Conservation (phyloP, 2,888 invertebrate species). For the Tridacna gigas region DNA sequence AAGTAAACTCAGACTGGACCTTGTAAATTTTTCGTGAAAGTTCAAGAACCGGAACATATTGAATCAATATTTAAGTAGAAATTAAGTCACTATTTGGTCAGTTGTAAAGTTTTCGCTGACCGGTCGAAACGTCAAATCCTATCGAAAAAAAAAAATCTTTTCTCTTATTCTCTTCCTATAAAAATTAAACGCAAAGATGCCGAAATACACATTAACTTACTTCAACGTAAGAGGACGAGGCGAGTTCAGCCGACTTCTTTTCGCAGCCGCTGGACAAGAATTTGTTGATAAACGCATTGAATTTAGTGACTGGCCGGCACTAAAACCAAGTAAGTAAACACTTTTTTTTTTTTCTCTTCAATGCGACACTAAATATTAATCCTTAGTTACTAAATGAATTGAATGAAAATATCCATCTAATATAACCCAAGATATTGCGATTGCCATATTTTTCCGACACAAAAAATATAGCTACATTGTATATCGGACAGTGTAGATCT, state of each 20-base stretch:
- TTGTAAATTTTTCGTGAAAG: too few relatives aligned
- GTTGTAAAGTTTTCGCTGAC: neutral
- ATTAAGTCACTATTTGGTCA: neutral
- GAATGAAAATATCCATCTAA: too few relatives aligned
- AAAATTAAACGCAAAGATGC: too few relatives aligned
- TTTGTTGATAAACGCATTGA: slow-evolving; percentile 23
- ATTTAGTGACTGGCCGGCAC: slow-evolving; percentile 20
- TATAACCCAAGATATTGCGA: too few relatives aligned
- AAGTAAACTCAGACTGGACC: too few relatives aligned
- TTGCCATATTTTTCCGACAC: too few relatives aligned
- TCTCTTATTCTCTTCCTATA: too few relatives aligned
- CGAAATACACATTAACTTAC: slow-evolving; percentile 29
- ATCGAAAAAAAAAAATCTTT: neutral
- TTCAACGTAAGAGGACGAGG: slow-evolving; percentile 13
- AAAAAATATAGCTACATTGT: too few relatives aligned
- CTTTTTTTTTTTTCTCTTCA: neutral
- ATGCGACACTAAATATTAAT: too few relatives aligned
- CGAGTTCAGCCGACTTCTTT: slow-evolving; percentile 5
- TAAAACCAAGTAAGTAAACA: slow-evolving; percentile 25
- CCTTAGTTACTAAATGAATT: too few relatives aligned
- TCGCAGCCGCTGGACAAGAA: slow-evolving; percentile 21
- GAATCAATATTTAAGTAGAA: neutral
- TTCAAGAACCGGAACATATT: too few relatives aligned
- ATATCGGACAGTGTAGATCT: too few relatives aligned
- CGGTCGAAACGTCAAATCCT: neutral